A percentile compares a stretch with the other conserved stretches of the same genome.
phyloP scores from a whole-genome alignment of 2,797 vertebrate genomes.

The Microhierax caerulescens region DNA sequence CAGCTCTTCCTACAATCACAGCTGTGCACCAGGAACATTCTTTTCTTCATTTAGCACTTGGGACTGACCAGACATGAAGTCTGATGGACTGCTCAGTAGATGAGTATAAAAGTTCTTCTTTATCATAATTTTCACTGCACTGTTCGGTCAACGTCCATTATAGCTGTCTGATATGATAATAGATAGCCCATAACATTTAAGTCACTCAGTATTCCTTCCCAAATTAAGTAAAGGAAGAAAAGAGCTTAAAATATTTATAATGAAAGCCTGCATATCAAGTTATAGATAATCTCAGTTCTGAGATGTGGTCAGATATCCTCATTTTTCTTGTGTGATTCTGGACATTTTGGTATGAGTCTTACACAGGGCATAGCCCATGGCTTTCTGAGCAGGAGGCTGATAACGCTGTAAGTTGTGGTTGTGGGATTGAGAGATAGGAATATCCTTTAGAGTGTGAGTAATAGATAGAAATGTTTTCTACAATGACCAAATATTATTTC shows the following conservation, averaged over 20 bases:
- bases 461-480: constrained; percentile 63
- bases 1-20: background rate
- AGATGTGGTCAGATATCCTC: background rate
- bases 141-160: background rate
- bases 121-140: background rate
- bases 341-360: background rate
- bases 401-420: constrained; percentile 39
- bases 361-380: constrained; percentile 1
- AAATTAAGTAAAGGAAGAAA: constrained; percentile 6
- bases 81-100: background rate
- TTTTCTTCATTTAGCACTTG: background rate
- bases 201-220: background rate
- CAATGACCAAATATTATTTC: constrained; percentile 72
- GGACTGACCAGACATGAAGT: background rate
- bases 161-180: background rate
- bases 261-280: background rate
- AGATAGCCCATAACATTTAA: background rate
- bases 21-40: background rate
- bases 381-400: constrained; percentile 25
- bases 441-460: constrained; percentile 43
- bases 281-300: background rate
- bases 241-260: constrained; percentile 18
- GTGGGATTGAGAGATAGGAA: constrained; percentile 6
- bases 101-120: background rate
- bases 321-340: constrained; percentile 6